A percentile compares a stretch with the other conserved stretches of the same genome.
phyloP scores from a whole-genome alignment of 2,797 vertebrate genomes.

The Hirundo rustica region DNA sequence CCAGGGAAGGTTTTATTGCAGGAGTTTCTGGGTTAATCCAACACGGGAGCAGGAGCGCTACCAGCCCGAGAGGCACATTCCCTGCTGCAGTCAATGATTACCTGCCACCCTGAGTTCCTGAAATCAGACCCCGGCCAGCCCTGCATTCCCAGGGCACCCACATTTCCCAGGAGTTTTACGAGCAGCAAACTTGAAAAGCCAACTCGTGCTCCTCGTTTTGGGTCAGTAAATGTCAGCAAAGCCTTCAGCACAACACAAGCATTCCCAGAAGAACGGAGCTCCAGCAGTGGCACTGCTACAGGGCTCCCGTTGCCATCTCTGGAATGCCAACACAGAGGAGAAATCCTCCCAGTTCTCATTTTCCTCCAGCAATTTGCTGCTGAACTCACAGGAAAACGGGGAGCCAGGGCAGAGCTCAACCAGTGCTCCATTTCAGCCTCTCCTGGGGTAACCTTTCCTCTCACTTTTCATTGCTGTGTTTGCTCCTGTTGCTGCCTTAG shows the following conservation, averaged over 20 bases:
- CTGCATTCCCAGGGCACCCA: not conserved
- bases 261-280: not conserved
- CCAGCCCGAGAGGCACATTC: not conserved
- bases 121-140: not conserved
- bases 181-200: not conserved
- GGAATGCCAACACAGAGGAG: not conserved
- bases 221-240: not conserved
- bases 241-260: not conserved
- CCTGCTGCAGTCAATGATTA: not conserved
- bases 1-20: slow-evolving; percentile 42
- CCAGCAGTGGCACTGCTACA: not conserved
- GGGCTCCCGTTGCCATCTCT: not conserved
- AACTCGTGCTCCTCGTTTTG: not conserved
- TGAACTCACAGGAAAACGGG: accelerated
- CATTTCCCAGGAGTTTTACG: not conserved
- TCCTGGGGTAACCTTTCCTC: not conserved
- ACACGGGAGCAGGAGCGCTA: not conserved
- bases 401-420: not conserved
- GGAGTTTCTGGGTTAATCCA: slow-evolving; percentile 51
- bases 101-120: not conserved
- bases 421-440: not conserved
- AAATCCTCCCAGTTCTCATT: not conserved
- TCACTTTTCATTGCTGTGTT: not conserved
- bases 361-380: not conserved
- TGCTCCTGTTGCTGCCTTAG: accelerated